phyloP scores from a whole-genome alignment of 2,888 invertebrate genomes.

The Galerucella nymphaeae region DNA sequence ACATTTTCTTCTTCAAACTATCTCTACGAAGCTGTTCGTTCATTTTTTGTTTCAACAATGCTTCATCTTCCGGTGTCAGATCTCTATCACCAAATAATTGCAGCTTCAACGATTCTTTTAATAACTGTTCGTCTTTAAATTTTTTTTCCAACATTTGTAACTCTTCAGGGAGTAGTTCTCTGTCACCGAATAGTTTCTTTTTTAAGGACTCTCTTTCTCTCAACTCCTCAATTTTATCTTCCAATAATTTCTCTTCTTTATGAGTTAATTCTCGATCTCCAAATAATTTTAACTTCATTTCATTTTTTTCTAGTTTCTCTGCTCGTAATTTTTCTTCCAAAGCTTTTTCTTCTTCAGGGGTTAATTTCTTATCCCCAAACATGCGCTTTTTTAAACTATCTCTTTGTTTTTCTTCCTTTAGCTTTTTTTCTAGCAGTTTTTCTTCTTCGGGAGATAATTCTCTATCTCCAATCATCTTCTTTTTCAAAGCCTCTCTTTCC shows the following conservation, averaged over 20 bases:
- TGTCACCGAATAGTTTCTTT: not conserved
- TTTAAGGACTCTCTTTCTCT: not conserved
- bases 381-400: not conserved
- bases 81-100: not conserved
- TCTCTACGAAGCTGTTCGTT: not conserved
- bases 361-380: not conserved
- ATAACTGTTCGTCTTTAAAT: not conserved
- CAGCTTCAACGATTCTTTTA: not conserved
- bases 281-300: not conserved
- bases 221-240: not conserved
- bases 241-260: constrained; percentile 11
- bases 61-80: constrained; percentile 16
- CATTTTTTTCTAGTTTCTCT: not conserved
- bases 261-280: not conserved
- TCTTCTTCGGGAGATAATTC: not conserved
- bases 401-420: not conserved
- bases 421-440: not conserved
- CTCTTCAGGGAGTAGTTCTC: not conserved
- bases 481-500: not conserved
- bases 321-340: not conserved
- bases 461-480: not conserved
- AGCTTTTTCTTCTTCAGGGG: not conserved
- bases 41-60: not conserved
- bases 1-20: not conserved
- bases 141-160: not conserved